These are phyloP conservation scores for Platycheirus rosarum DNA, from an alignment of 2,888 invertebrate species.

Conservation along the genomic window DNA sequence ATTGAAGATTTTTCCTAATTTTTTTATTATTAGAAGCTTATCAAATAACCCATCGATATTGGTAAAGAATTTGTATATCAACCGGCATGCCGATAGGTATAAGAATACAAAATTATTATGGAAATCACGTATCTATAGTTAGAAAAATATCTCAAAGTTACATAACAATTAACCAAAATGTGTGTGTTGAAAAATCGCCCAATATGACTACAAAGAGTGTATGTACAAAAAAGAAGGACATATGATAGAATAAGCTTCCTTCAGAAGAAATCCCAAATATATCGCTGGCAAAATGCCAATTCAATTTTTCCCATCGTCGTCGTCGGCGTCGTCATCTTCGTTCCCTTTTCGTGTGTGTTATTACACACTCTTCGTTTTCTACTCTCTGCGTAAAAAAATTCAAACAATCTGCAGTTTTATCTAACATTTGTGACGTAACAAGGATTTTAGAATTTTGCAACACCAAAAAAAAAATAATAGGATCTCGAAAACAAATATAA, in stretches of 20 bases:
- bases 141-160: slow-evolving; percentile 19
- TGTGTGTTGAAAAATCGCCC: slow-evolving; percentile 48
- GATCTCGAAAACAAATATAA: too few species aligned
- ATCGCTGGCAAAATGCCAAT: slow-evolving; percentile 59
- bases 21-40: too few species aligned
- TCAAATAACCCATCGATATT: too few species aligned
- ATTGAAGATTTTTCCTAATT: too few species aligned
- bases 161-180: slow-evolving; percentile 66
- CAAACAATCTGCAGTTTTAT: slow-evolving; percentile 59
- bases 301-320: slow-evolving; percentile 42
- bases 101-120: too few species aligned
- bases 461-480: too few species aligned
- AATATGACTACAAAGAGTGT: slow-evolving; percentile 29
- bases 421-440: slow-evolving; percentile 59
- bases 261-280: slow-evolving; percentile 39
- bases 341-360: slow-evolving; percentile 35
- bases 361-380: slow-evolving; percentile 68
- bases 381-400: slow-evolving; percentile 75
- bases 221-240: slow-evolving; percentile 11
- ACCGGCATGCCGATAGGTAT: too few species aligned
- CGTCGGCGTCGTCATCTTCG: slow-evolving; percentile 36
- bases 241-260: slow-evolving; percentile 29
- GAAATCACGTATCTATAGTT: too few species aligned
- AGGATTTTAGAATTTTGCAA: slow-evolving; percentile 8
- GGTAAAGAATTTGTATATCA: too few species aligned